Percentiles rank a stretch among this genome's conserved stretches.
phyloP scores from a whole-genome alignment of 1,140 invertebrate species.

The Steinernema feltiae region DNA sequence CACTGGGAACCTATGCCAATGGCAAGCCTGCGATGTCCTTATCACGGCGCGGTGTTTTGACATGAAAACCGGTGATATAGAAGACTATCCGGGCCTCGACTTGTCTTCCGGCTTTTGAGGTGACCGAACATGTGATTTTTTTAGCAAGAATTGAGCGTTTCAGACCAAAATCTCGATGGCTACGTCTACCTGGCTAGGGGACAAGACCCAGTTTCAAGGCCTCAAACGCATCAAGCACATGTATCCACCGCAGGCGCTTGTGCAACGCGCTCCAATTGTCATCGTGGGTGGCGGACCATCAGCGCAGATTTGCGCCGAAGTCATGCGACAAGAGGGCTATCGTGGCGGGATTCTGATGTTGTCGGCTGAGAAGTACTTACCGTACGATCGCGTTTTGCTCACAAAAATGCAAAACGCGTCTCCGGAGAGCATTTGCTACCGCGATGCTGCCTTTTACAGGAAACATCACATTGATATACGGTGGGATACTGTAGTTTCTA shows the following conservation, averaged over 20 bases:
- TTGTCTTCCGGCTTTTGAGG: conserved; percentile 74
- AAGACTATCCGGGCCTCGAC: conserved; percentile 85
- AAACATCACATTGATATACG: conserved; percentile 28
- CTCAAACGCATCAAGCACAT: conserved; percentile 54
- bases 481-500: conserved; percentile 20
- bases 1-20: conserved; percentile 68
- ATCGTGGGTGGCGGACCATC: conserved; percentile 60
- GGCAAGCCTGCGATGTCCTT: conserved; percentile 81
- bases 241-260: conserved; percentile 43
- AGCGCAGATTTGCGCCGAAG: conserved; percentile 58
- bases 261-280: conserved; percentile 52
- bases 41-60: conserved; percentile 94
- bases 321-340: conserved; percentile 59
- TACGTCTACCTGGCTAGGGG: conserved; percentile 56
- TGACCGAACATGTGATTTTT: conserved; percentile 60
- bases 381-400: conserved; percentile 58
- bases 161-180: conserved; percentile 37
- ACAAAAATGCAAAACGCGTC: conserved; percentile 28
- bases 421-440: conserved; percentile 21
- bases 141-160: conserved; percentile 10
- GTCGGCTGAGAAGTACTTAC: conserved; percentile 57
- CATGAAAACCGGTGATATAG: conserved; percentile 80
- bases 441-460: conserved; percentile 30
- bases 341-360: conserved; percentile 56
- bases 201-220: conserved; percentile 42